These are phyloP conservation scores for Megastigmus dorsalis DNA, from an alignment of 2,888 invertebrate genomes.

Conservation along the genomic window DNA sequence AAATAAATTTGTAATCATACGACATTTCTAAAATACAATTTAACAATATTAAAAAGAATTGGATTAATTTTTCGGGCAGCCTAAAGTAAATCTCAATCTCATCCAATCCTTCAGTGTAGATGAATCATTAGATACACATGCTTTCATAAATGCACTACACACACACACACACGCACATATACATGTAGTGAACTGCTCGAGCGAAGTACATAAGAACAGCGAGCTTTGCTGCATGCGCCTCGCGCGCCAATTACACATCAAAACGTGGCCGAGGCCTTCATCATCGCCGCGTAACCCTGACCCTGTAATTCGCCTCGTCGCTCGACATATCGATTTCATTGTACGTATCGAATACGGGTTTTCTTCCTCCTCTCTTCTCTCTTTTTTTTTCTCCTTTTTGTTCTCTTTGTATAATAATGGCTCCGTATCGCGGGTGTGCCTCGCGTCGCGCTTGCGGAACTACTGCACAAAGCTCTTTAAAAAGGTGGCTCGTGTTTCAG, in stretches of 20 bases:
- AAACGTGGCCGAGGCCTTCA: slow-evolving; percentile 49
- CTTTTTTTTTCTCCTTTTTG: background rate
- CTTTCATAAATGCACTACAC: too few relatives aligned
- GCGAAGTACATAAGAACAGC: background rate
- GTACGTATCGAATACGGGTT: slow-evolving; percentile 21
- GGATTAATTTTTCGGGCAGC: too few relatives aligned
- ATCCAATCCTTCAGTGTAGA: background rate
- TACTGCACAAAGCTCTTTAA: background rate
- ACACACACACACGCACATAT: background rate
- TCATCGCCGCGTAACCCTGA: slow-evolving; percentile 48
- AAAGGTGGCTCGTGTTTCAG: background rate
- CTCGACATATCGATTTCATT: slow-evolving; percentile 56
- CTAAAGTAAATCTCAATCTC: too few relatives aligned
- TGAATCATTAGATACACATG: background rate
- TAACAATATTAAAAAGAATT: too few relatives aligned
- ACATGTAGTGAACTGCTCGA: background rate
- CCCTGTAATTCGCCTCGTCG: slow-evolving; percentile 49
- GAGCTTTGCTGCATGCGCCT: slow-evolving; percentile 15
- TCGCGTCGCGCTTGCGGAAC: background rate
- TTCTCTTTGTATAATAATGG: background rate
- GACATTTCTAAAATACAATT: too few relatives aligned
- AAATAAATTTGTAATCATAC: too few relatives aligned
- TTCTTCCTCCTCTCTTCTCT: slow-evolving; percentile 23
- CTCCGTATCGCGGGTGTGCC: background rate
- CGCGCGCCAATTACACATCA: slow-evolving; percentile 45